Evolutionary conservation across 2,797 vertebrate species (phyloP), one percentile per base, ranked within the genome.

Genomic region (Microcaecilia unicolor): DNA sequence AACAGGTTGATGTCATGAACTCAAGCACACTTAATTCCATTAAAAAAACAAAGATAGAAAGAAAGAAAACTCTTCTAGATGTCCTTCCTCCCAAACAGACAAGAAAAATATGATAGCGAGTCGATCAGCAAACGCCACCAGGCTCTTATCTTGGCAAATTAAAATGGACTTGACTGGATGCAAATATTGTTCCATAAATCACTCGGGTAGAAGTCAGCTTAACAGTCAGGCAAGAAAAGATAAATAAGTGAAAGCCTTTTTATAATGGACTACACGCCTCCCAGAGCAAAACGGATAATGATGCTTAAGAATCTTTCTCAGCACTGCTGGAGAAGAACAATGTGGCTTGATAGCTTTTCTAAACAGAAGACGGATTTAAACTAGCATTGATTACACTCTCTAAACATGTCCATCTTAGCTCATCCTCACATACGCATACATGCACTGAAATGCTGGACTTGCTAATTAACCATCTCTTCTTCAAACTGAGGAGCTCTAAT

Each of bases 121-220:
- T 34, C 34, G 27, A 40, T 44, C 45, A 41, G 29, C 61, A 57
- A 47, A 31, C 41, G 51, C 51, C 36, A 44, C 4, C 1, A 37
- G 41, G 34, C 34, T 44, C 41, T 56, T 41, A 49, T 51, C 52
- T 40, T 55, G 51, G 29, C 48, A 46, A 38, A 36, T 62, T 42
- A n/a, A n/a, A n/a, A n/a, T n/a, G n/a, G n/a, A n/a, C n/a, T n/a
- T n/a, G n/a, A n/a, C 43, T 42, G 45, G 36, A 52, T 48, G 23
- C 1, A 31, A 36, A 8, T 21, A 48, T 1, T 5, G 19, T 58
- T 53, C 60, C 55, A 48, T 28, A 18, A 22, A 18, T 43, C 60
- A 62, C 55, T 48, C 48, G 42, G 45, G 55, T 65, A 46, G 1
- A 42, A 51, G 53, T 36, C 58, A 55, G 48, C 12, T 25, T 30